A percentile compares a stretch with the other conserved stretches of the same genome.
Evolutionary conservation across 1,140 invertebrate genomes (phyloP).

Genomic region (Mizuhopecten yessoensis): DNA sequence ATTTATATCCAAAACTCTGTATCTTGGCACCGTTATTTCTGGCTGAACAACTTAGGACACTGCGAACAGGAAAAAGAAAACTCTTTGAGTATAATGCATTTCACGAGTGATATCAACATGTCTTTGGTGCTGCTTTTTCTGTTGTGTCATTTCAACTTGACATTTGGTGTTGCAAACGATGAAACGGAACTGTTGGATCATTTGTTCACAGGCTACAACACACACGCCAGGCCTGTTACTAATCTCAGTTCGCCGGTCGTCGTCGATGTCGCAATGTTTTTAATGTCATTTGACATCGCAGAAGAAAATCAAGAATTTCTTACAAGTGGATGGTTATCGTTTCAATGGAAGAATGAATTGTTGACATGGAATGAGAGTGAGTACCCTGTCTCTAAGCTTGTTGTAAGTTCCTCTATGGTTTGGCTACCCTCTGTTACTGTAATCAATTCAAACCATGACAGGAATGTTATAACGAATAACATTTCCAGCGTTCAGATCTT

Average conservation of each 20-base stretch:
- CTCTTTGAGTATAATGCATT: not conserved
- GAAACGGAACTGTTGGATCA: not conserved
- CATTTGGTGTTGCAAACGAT: not conserved
- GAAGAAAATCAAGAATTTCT: not conserved
- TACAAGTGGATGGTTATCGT: not conserved
- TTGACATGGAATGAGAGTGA: conserved; percentile 6
- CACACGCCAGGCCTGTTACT: not conserved
- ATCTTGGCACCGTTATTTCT: not conserved
- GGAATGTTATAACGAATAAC: not conserved
- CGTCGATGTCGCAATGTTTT: not conserved
- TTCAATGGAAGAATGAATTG: not conserved
- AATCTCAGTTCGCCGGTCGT: not conserved
- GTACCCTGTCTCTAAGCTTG: not conserved
- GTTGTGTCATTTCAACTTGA: not conserved
- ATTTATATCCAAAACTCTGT: not conserved
- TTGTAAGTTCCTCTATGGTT: not conserved
- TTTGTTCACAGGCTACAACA: not conserved
- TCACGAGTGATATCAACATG: not conserved
- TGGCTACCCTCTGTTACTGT: not conserved
- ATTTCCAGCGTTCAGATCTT: not conserved
- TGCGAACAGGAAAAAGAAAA: not conserved
- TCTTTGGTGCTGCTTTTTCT: not conserved
- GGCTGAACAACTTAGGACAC: not conserved
- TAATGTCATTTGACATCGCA: not conserved
- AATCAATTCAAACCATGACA: not conserved